phyloP scores from a whole-genome alignment of 2,113 vertebrate species.

The Megaleporinus macrocephalus region DNA sequence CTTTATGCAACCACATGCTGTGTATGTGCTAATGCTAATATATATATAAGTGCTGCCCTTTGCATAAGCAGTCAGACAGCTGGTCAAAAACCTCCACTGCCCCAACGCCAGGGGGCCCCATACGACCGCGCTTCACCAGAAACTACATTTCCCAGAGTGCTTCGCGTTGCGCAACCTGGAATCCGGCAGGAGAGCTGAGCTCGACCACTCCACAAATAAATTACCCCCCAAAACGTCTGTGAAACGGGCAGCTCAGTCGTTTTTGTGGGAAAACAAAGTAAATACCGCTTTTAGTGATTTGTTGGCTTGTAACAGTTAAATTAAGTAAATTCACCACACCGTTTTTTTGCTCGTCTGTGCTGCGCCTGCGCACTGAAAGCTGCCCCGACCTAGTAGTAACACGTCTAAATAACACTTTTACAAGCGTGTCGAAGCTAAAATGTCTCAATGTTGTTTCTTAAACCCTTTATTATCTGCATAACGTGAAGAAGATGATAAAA shows the following conservation, averaged over 20 bases:
- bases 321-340: slow-evolving; percentile 70
- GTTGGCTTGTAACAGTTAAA: too few species aligned
- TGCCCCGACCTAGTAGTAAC: slow-evolving; percentile 86
- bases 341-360: slow-evolving; percentile 66
- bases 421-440: not conserved
- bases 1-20: too few species aligned
- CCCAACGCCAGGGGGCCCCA: slow-evolving; percentile 67
- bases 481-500: not conserved
- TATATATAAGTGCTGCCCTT: too few species aligned
- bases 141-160: slow-evolving; percentile 68
- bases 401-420: slow-evolving; percentile 44
- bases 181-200: slow-evolving; percentile 85
- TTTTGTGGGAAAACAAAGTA: not conserved
- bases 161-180: slow-evolving; percentile 78
- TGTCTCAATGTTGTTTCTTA: not conserved
- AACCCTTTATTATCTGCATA: not conserved
- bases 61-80: slow-evolving; percentile 91
- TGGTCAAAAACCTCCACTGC: slow-evolving; percentile 86
- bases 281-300: not conserved
- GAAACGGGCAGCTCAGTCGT: too few species aligned
- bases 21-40: too few species aligned
- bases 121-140: slow-evolving; percentile 79
- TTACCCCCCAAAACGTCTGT: too few species aligned
- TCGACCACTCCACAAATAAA: slow-evolving; percentile 79
- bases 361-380: slow-evolving; percentile 82